Conservation (phyloP, 2,888 invertebrate species). For the Heliconius charithonia region DNA sequence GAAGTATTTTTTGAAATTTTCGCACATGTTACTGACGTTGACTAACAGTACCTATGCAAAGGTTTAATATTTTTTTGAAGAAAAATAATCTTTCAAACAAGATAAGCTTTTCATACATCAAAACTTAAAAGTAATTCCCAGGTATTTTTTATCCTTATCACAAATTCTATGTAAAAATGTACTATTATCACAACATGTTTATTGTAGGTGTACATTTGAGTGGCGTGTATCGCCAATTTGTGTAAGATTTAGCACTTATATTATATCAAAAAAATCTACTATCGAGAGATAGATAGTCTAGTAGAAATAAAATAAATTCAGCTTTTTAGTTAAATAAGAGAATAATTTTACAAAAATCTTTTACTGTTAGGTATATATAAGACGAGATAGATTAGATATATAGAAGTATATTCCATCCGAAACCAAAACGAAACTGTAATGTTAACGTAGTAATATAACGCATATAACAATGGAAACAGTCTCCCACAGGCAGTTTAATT, state of each 20-base stretch:
- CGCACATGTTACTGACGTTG: no score
- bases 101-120: neutral
- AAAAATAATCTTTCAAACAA: neutral
- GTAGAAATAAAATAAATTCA: neutral
- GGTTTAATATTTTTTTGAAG: neutral
- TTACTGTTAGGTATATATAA: no score
- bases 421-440: neutral
- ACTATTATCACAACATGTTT: no score
- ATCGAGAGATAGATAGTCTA: neutral
- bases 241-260: neutral
- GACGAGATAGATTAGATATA: neutral
- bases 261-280: neutral
- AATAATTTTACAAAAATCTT: no score
- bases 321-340: no score
- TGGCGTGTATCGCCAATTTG: neutral
- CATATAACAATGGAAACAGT: constrained; percentile 20
- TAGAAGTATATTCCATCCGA: neutral
- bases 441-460: neutral
- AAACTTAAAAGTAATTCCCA: neutral
- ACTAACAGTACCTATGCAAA: neutral
- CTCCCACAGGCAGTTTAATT: neutral
- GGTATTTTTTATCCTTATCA: neutral
- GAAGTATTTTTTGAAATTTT: no score
- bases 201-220: neutral
- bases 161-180: neutral